phyloP scores from a whole-genome alignment of 2,797 vertebrate species.

The Clarias pachynema region DNA sequence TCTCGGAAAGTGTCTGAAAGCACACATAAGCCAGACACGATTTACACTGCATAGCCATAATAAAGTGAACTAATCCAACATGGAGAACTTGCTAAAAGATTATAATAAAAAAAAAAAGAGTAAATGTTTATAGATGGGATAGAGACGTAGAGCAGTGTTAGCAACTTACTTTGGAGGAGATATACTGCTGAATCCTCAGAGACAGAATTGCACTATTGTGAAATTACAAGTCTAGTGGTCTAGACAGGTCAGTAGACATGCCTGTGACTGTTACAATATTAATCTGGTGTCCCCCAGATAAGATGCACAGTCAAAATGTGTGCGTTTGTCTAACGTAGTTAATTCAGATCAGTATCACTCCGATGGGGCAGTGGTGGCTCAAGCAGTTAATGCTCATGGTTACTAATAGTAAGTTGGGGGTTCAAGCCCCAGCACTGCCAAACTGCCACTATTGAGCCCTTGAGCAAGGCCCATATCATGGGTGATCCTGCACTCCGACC shows the following conservation, averaged over 20 bases:
- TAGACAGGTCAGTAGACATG: slow-evolving; percentile 2
- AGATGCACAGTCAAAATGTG: not conserved
- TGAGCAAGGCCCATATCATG: no score
- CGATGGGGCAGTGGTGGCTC: no score
- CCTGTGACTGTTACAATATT: not conserved
- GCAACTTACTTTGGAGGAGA: not conserved
- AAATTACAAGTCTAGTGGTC: slow-evolving; percentile 14
- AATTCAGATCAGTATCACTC: not conserved
- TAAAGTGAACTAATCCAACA: slow-evolving; percentile 28
- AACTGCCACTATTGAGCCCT: no score
- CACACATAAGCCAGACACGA: slow-evolving; percentile 39
- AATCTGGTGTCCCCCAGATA: not conserved
- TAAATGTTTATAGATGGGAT: slow-evolving; percentile 39
- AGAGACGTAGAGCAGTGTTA: slow-evolving; percentile 3
- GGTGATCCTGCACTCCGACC: no score
- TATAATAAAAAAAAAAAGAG: slow-evolving; percentile 26
- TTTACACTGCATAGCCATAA: slow-evolving; percentile 38
- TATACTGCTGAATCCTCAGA: slow-evolving; percentile 12
- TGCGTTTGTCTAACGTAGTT: not conserved
- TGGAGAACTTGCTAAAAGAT: slow-evolving; percentile 17
- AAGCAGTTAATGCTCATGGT: no score
- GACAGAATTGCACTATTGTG: slow-evolving; percentile 3
- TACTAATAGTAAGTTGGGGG: no score
- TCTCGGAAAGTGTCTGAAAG: slow-evolving; percentile 32
- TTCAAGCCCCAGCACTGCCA: no score